These are phyloP conservation scores for Drosophila mayaguana DNA, from an alignment of 2,888 invertebrate genomes.

Conservation along the genomic window DNA sequence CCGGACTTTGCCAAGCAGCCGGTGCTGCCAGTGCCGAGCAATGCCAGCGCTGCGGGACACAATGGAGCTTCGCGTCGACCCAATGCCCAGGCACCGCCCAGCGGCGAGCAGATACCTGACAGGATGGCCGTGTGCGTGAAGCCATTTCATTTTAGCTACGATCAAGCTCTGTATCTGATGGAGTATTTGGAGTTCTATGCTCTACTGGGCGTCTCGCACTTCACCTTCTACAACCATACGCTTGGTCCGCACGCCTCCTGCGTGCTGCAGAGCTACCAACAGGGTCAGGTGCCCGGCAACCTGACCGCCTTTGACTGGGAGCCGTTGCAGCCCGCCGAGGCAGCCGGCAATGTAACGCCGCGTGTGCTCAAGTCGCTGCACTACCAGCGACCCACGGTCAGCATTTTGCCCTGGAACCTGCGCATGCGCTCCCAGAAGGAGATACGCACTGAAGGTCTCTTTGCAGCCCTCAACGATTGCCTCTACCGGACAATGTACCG, in stretches of 20 bases:
- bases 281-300: slow-evolving; percentile 81
- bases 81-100: slow-evolving; percentile 59
- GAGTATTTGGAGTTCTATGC: slow-evolving; percentile 96
- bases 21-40: background rate
- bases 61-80: slow-evolving; percentile 1
- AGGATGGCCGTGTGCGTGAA: slow-evolving; percentile 94
- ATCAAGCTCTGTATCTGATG: slow-evolving; percentile 92
- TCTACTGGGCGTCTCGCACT: slow-evolving; percentile 93
- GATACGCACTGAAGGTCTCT: slow-evolving; percentile 96
- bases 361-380: slow-evolving; percentile 62
- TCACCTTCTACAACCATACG: slow-evolving; percentile 96
- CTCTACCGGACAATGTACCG: slow-evolving; percentile 95
- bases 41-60: slow-evolving; percentile 21
- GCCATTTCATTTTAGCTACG: slow-evolving; percentile 95
- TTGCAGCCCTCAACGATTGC: slow-evolving; percentile 97
- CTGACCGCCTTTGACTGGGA: slow-evolving; percentile 81
- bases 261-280: slow-evolving; percentile 88
- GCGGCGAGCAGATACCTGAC: slow-evolving; percentile 84
- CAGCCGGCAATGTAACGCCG: slow-evolving; percentile 64
- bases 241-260: slow-evolving; percentile 92
- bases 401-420: slow-evolving; percentile 88
- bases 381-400: slow-evolving; percentile 83
- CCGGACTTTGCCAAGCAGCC: slow-evolving; percentile 72
- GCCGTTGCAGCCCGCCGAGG: slow-evolving; percentile 52
- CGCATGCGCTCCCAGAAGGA: slow-evolving; percentile 95